Conservation (phyloP, 2,113 vertebrate genomes). For the Toxostoma redivivum region DNA sequence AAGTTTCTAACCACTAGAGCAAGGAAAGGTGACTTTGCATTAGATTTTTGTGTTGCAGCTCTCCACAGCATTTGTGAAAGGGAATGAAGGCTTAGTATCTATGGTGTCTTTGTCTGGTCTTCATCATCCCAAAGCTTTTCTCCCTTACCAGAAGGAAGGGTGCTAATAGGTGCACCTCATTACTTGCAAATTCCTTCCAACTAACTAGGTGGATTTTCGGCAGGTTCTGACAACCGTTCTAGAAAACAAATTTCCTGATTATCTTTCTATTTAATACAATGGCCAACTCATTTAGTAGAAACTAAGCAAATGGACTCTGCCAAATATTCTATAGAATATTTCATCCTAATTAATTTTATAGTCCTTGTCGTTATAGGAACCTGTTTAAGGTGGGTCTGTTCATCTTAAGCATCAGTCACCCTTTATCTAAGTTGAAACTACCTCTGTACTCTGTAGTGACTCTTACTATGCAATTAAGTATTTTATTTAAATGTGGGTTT, state of each 20-base stretch:
- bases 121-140: neutral
- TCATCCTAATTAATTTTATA: neutral
- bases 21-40: neutral
- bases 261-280: neutral
- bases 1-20: neutral
- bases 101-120: neutral
- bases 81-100: neutral
- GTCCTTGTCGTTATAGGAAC: neutral
- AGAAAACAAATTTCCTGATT: neutral
- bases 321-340: neutral
- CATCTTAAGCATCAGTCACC: neutral
- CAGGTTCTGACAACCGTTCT: neutral
- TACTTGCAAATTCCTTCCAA: neutral
- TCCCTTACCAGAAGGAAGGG: neutral
- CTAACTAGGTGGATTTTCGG: neutral
- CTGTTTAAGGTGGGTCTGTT: neutral
- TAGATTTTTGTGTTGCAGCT: neutral
- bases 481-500: neutral
- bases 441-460: neutral
- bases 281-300: neutral
- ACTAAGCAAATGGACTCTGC: neutral
- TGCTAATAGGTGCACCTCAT: neutral
- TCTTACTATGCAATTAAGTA: neutral
- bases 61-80: rapidly evolving
- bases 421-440: neutral